phyloP scores from a whole-genome alignment of 1,140 invertebrate species.

The Frieseomelitta varia region DNA sequence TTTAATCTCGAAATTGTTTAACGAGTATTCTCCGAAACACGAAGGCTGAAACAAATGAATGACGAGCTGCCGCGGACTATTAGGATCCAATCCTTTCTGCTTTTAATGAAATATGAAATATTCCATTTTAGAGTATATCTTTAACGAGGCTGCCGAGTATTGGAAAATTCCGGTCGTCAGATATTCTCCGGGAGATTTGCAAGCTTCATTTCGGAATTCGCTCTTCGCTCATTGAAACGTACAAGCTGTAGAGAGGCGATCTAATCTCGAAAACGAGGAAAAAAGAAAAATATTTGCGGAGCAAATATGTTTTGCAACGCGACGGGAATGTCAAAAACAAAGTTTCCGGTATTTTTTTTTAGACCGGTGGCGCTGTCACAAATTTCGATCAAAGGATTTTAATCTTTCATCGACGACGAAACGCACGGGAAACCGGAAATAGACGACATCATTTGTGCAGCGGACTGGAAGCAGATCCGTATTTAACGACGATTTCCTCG shows the following conservation, averaged over 20 bases:
- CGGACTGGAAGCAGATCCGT: not conserved
- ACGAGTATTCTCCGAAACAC: too few species aligned
- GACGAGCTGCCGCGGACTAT: not conserved
- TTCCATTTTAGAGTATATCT: not conserved
- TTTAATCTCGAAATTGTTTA: too few species aligned
- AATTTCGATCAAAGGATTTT: not conserved
- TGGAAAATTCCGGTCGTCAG: not conserved
- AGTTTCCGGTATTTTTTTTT: too few species aligned
- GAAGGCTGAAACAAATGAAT: too few species aligned
- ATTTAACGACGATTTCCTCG: not conserved
- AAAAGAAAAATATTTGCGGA: not conserved
- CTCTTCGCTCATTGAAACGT: too few species aligned
- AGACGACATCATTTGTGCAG: not conserved
- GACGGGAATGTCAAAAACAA: too few species aligned
- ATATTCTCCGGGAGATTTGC: not conserved
- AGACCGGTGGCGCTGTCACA: not conserved
- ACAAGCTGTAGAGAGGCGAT: too few species aligned
- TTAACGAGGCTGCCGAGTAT: not conserved
- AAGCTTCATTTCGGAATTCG: not conserved
- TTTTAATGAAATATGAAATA: not conserved
- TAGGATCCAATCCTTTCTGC: not conserved
- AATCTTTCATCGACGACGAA: not conserved
- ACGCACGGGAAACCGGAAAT: not conserved
- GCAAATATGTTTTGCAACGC: not conserved
- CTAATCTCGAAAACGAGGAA: not conserved